These are phyloP conservation scores for Drosophila jambulina DNA, from an alignment of 1,140 invertebrate species.

Conservation along the genomic window DNA sequence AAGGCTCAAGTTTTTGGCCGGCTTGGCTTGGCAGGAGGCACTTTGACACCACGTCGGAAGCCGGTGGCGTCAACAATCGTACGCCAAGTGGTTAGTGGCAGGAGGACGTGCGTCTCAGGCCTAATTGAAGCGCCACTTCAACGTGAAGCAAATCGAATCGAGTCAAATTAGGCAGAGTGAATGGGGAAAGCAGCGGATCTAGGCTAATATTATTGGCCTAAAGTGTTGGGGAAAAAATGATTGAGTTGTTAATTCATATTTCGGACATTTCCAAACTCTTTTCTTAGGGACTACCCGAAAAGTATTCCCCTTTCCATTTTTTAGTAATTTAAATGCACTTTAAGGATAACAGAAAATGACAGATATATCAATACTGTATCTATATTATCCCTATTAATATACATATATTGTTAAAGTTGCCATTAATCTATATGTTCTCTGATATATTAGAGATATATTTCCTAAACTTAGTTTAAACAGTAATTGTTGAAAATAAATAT, in stretches of 20 bases:
- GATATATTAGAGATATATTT: too few relatives aligned
- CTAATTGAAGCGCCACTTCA: conserved; percentile 46
- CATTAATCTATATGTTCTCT: too few relatives aligned
- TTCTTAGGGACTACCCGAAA: neutral
- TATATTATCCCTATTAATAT: too few relatives aligned
- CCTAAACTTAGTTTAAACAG: too few relatives aligned
- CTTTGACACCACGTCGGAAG: conserved; percentile 32
- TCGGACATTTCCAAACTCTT: neutral
- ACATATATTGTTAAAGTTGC: too few relatives aligned
- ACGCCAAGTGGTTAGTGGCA: conserved; percentile 5
- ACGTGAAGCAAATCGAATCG: conserved; percentile 23
- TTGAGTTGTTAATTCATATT: neutral
- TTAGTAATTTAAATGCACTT: neutral
- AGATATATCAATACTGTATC: too few relatives aligned
- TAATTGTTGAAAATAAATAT: too few relatives aligned
- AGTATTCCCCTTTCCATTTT: neutral
- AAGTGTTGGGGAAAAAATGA: too few relatives aligned
- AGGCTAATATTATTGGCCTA: neutral
- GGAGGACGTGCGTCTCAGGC: conserved; percentile 27
- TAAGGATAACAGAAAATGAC: too few relatives aligned
- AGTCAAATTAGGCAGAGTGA: conserved; percentile 21
- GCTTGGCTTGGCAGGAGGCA: conserved; percentile 26
- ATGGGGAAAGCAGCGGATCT: neutral
- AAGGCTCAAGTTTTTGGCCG: conserved; percentile 17
- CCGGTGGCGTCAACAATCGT: conserved; percentile 18